A percentile compares a stretch with the other conserved stretches of the same genome.
phyloP scores from a whole-genome alignment of 2,113 vertebrate genomes.

The Lanius ludovicianus region DNA sequence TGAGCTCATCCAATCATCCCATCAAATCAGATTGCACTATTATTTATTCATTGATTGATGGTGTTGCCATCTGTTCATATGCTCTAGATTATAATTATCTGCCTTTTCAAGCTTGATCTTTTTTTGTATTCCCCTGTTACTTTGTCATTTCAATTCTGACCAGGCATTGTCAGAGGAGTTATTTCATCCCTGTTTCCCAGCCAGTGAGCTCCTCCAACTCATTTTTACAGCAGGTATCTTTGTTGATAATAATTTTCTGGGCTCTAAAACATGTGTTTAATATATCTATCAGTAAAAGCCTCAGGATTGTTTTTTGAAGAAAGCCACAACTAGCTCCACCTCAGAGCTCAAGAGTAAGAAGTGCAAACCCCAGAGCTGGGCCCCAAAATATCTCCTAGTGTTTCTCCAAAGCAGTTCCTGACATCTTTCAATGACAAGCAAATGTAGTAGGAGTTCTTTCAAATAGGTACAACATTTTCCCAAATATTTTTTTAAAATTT shows the following conservation, averaged over 20 bases:
- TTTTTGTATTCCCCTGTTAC: conserved; percentile 3
- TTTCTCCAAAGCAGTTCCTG: background rate
- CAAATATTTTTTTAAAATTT: background rate
- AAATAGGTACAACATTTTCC: background rate
- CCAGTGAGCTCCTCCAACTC: background rate
- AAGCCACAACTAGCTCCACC: background rate
- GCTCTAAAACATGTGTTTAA: background rate
- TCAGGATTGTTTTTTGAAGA: background rate
- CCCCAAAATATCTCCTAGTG: background rate
- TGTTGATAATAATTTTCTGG: background rate
- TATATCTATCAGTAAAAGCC: background rate
- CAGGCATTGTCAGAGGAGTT: conserved; percentile 6
- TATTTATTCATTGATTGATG: conserved; percentile 59
- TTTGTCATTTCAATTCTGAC: conserved; percentile 25
- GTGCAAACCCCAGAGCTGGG: background rate
- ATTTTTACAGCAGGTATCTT: background rate
- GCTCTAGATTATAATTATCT: conserved; percentile 40
- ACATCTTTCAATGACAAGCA: background rate
- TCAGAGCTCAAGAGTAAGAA: background rate
- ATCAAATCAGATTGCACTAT: conserved; percentile 34
- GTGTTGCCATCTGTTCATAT: conserved; percentile 46
- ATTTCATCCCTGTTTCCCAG: background rate
- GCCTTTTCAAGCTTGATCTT: conserved; percentile 13
- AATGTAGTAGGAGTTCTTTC: background rate
- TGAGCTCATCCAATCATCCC: conserved; percentile 39